A percentile compares a stretch with the other conserved stretches of the same genome.
These are phyloP conservation scores for Charanyca ferruginea DNA, from an alignment of 2,888 invertebrate species.

Conservation along the genomic window DNA sequence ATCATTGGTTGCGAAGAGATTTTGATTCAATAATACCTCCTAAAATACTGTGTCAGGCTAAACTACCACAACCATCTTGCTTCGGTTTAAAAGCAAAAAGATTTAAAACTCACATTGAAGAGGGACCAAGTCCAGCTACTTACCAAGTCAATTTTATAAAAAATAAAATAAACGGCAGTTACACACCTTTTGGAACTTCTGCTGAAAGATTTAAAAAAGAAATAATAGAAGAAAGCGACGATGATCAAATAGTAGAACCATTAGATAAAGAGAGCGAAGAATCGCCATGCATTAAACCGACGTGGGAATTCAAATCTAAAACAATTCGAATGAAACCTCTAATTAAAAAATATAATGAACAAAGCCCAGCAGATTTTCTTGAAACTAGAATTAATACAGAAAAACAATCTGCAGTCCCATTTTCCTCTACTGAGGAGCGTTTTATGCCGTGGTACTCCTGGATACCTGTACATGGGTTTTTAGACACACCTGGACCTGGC, in stretches of 20 bases:
- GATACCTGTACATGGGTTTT: slow-evolving; percentile 74
- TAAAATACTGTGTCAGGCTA: slow-evolving; percentile 69
- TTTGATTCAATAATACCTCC: slow-evolving; percentile 75
- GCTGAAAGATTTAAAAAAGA: slow-evolving; percentile 75
- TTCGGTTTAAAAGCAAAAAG: slow-evolving; percentile 80
- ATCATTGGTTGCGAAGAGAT: slow-evolving; percentile 76
- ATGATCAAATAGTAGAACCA: slow-evolving; percentile 53
- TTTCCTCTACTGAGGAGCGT: slow-evolving; percentile 79
- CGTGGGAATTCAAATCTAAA: slow-evolving; percentile 82
- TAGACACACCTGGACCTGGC: slow-evolving; percentile 80
- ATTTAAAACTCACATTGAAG: slow-evolving; percentile 72
- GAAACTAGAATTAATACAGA: slow-evolving; percentile 46
- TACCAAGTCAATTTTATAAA: slow-evolving; percentile 69
- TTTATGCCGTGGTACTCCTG: slow-evolving; percentile 82
- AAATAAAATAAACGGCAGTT: slow-evolving; percentile 72
- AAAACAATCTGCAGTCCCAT: slow-evolving; percentile 78
- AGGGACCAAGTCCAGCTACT: slow-evolving; percentile 80
- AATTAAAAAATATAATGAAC: slow-evolving; percentile 69
- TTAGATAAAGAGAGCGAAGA: slow-evolving; percentile 1
- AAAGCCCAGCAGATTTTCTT: slow-evolving; percentile 76
- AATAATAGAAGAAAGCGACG: slow-evolving; percentile 60
- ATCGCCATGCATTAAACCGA: slow-evolving; percentile 65
- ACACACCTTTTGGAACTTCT: slow-evolving; percentile 77
- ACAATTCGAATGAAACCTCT: slow-evolving; percentile 78
- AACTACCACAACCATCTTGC: slow-evolving; percentile 73